Evolutionary conservation across 2,888 invertebrate genomes (phyloP).

Genomic region (Kryphioiulus occultus): DNA sequence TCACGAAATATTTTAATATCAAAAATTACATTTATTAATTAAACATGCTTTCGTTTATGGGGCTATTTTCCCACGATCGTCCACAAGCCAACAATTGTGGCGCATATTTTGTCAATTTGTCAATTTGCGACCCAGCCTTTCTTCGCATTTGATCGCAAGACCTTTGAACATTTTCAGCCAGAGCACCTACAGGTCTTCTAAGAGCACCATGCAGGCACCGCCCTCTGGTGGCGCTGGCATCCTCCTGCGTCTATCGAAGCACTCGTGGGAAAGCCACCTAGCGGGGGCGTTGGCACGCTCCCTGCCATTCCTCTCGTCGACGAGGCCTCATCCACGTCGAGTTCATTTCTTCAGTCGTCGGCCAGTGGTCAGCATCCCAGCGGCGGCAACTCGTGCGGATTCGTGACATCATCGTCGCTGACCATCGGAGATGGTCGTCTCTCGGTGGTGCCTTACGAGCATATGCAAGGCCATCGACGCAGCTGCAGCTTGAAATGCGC

Average conservation of each 20-base stretch:
- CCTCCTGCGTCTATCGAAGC: not conserved
- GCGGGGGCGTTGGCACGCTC: not conserved
- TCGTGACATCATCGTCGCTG: not conserved
- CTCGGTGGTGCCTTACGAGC: not conserved
- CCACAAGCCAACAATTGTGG: no score
- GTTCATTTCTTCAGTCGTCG: not conserved
- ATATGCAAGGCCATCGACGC: not conserved
- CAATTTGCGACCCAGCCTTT: no score
- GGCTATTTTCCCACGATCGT: no score
- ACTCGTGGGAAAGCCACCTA: slow-evolving; percentile 4
- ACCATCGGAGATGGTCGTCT: not conserved
- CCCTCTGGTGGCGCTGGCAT: not conserved
- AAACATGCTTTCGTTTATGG: no score
- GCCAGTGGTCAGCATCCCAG: not conserved
- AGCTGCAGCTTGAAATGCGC: not conserved
- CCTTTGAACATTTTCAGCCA: no score
- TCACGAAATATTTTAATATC: no score
- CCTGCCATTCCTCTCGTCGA: not conserved
- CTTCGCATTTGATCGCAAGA: no score
- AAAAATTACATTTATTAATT: no score
- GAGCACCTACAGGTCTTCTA: not conserved
- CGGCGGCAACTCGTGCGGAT: not conserved
- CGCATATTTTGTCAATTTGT: no score
- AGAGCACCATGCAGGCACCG: not conserved
- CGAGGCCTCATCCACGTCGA: not conserved